These are phyloP conservation scores for Xanthorhoe spadicearia DNA, from an alignment of 2,888 invertebrate genomes.

Conservation along the genomic window DNA sequence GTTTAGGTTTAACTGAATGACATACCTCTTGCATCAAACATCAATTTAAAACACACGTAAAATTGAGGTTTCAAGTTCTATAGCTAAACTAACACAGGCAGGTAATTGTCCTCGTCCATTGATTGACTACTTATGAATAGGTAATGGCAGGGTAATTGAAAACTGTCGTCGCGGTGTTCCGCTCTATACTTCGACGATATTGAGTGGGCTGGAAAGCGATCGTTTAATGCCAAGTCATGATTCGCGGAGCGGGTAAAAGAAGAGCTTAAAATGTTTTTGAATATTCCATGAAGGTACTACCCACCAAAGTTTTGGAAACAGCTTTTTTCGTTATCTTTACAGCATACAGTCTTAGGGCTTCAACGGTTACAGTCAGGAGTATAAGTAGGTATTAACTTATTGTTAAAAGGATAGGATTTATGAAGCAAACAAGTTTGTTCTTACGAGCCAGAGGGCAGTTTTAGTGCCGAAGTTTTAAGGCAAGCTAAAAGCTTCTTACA, in stretches of 20 bases:
- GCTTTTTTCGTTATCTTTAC: no score
- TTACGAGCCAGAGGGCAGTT: no score
- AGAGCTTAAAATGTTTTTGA: no score
- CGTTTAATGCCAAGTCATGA: slow-evolving; percentile 9
- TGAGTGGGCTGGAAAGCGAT: not conserved
- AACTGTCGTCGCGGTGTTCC: slow-evolving; percentile 23
- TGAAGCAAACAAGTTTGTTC: no score
- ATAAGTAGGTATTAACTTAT: no score
- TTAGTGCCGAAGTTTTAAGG: no score
- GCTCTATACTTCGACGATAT: slow-evolving; percentile 13
- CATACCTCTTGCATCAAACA: not conserved
- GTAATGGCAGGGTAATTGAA: slow-evolving; percentile 38
- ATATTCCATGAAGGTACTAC: no score
- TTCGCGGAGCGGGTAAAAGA: not conserved
- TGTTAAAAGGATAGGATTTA: no score
- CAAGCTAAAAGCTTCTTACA: no score
- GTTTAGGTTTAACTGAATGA: not conserved
- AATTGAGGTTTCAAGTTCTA: not conserved
- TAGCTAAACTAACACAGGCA: slow-evolving; percentile 2
- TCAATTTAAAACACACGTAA: not conserved
- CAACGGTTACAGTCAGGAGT: no score
- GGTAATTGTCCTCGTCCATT: slow-evolving; percentile 27
- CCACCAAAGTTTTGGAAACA: no score
- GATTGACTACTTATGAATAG: slow-evolving; percentile 35
- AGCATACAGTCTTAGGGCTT: no score